These are phyloP conservation scores for Chymomyza fuscimana DNA, from an alignment of 2,888 invertebrate species.

Conservation along the genomic window DNA sequence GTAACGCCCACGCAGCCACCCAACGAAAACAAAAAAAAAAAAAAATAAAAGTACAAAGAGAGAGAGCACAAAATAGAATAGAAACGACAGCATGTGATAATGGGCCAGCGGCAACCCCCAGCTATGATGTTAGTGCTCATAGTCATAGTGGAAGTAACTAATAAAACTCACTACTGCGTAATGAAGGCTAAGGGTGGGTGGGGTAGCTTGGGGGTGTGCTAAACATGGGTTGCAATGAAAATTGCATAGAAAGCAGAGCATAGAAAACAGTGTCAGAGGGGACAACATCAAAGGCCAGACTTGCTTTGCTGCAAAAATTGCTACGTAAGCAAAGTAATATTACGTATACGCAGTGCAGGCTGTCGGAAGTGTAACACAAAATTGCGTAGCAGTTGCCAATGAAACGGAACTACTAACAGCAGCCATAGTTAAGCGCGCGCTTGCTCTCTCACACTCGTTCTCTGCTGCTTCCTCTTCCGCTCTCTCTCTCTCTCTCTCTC, in stretches of 20 bases:
- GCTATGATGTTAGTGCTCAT: background rate
- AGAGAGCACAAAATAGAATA: background rate
- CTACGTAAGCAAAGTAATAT: conserved; percentile 25
- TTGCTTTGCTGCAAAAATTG: too few species aligned
- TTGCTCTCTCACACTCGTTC: background rate
- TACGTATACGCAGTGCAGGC: conserved; percentile 64
- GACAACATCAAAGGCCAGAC: background rate
- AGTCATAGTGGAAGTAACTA: conserved; percentile 28
- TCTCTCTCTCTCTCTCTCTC: background rate
- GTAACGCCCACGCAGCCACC: conserved; percentile 1
- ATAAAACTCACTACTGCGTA: conserved; percentile 55
- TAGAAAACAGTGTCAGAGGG: conserved; percentile 19
- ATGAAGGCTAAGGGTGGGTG: background rate
- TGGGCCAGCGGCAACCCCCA: conserved; percentile 16
- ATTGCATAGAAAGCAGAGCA: conserved; percentile 41
- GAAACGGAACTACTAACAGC: conserved; percentile 56
- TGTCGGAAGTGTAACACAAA: conserved; percentile 34
- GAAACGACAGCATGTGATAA: conserved; percentile 29
- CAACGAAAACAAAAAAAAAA: background rate
- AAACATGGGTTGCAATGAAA: conserved; percentile 26
- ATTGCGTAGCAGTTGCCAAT: conserved; percentile 58
- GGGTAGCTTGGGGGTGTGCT: background rate
- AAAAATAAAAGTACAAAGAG: background rate
- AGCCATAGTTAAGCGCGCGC: conserved; percentile 16
- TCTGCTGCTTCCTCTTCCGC: background rate